These are phyloP conservation scores for Coccyzus lansbergi DNA, from an alignment of 2,797 vertebrate genomes.

Conservation along the genomic window DNA sequence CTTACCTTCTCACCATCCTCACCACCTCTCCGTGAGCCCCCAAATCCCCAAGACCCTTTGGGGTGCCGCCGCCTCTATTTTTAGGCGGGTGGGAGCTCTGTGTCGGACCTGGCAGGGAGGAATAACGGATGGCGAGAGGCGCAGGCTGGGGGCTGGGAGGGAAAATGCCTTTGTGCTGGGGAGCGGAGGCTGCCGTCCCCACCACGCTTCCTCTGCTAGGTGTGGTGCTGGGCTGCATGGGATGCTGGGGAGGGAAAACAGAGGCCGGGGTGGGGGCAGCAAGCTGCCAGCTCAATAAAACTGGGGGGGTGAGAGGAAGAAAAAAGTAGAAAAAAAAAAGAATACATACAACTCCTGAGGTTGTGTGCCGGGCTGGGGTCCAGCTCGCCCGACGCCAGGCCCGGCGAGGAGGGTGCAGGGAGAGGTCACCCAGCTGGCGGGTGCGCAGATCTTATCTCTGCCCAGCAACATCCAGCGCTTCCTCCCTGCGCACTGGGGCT, in stretches of 20 bases:
- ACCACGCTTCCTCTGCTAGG: slow-evolving; percentile 86
- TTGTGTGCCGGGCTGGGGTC: slow-evolving; percentile 9
- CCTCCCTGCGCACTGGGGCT: neutral
- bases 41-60: fast-evolving
- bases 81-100: neutral
- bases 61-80: neutral
- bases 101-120: neutral
- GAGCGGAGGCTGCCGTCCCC: slow-evolving; percentile 79
- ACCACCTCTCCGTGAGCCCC: neutral
- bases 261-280: neutral
- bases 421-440: slow-evolving; percentile 42
- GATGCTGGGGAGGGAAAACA: slow-evolving; percentile 46
- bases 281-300: neutral
- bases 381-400: slow-evolving; percentile 55
- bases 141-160: neutral
- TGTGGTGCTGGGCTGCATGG: slow-evolving; percentile 51
- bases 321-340: neutral
- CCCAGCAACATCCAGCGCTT: slow-evolving; percentile 67
- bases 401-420: slow-evolving; percentile 3
- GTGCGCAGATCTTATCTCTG: slow-evolving; percentile 62
- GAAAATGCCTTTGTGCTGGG: slow-evolving; percentile 42
- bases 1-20: neutral
- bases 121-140: neutral
- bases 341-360: neutral
- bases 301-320: neutral